A percentile compares a stretch with the other conserved stretches of the same genome.
phyloP scores from a whole-genome alignment of 1,140 invertebrate species.

The Proctacanthus coquilletti region DNA sequence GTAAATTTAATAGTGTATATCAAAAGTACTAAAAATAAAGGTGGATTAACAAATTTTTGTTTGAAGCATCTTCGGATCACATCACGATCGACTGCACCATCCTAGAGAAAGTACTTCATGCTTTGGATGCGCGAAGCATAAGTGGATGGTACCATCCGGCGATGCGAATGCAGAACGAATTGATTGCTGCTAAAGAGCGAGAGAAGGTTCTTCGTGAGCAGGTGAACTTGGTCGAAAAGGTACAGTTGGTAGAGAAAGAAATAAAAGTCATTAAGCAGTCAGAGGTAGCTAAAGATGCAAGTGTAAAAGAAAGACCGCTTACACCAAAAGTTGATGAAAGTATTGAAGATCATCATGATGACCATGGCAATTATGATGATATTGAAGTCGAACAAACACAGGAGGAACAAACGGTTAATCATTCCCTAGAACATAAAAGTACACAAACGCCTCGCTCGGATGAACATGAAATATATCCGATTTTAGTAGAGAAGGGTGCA shows the following conservation, averaged over 20 bases:
- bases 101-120: constrained; percentile 38
- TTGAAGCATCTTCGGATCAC: constrained; percentile 21
- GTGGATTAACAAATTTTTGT: no score
- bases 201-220: constrained; percentile 37
- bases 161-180: constrained; percentile 38
- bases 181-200: constrained; percentile 38
- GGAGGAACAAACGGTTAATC: neutral
- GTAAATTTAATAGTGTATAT: constrained; percentile 17
- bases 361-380: no score
- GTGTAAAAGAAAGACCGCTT: no score
- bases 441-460: neutral
- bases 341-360: constrained; percentile 1
- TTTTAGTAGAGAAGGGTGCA: constrained; percentile 6
- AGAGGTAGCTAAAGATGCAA: neutral
- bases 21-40: no score
- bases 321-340: no score
- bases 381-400: neutral
- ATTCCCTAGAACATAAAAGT: neutral
- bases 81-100: constrained; percentile 36
- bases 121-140: constrained; percentile 35
- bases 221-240: constrained; percentile 5
- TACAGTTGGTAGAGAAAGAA: constrained; percentile 8
- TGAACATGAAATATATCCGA: constrained; percentile 7
- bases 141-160: constrained; percentile 42
- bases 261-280: neutral